Percentiles rank a stretch among this genome's conserved stretches.
These are phyloP conservation scores for Hydrotaea cyrtoneurina DNA, from an alignment of 2,888 invertebrate species.

Conservation along the genomic window DNA sequence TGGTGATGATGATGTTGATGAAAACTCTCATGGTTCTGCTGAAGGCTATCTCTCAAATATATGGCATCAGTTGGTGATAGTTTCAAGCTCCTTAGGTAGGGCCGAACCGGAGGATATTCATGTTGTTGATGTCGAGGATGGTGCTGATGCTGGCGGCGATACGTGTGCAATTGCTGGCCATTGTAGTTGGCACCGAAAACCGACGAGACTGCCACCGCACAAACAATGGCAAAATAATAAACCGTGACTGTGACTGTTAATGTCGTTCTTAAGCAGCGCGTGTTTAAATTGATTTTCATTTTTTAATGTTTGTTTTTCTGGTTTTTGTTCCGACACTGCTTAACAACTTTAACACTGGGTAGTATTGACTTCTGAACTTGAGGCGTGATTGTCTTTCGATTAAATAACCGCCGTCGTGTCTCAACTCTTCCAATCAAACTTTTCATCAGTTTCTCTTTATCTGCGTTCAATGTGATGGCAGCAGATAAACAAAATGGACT, in stretches of 20 bases:
- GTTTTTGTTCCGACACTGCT: constrained; percentile 5
- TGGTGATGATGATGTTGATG: not conserved
- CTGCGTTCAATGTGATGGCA: not conserved
- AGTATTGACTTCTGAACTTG: constrained; percentile 48
- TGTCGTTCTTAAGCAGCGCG: constrained; percentile 6
- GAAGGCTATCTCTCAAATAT: not conserved
- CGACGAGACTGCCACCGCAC: not conserved
- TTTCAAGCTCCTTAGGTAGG: not conserved
- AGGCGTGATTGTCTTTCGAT: constrained; percentile 48
- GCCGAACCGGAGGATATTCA: not conserved
- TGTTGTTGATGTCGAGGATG: not conserved
- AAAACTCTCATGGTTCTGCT: not conserved
- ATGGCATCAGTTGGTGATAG: not conserved
- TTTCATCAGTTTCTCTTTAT: constrained; percentile 1
- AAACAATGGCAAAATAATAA: not conserved
- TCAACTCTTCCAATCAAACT: not conserved
- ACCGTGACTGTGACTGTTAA: not conserved
- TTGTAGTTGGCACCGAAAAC: not conserved
- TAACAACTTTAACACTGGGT: constrained; percentile 55
- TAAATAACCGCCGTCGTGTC: constrained; percentile 44
- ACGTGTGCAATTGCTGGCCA: not conserved
- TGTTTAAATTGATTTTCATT: constrained; percentile 40
- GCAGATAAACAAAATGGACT: not conserved
- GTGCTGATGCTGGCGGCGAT: not conserved
- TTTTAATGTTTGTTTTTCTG: not conserved